These are phyloP conservation scores for Brenthis ino DNA, from an alignment of 2,888 invertebrate genomes.

Conservation along the genomic window DNA sequence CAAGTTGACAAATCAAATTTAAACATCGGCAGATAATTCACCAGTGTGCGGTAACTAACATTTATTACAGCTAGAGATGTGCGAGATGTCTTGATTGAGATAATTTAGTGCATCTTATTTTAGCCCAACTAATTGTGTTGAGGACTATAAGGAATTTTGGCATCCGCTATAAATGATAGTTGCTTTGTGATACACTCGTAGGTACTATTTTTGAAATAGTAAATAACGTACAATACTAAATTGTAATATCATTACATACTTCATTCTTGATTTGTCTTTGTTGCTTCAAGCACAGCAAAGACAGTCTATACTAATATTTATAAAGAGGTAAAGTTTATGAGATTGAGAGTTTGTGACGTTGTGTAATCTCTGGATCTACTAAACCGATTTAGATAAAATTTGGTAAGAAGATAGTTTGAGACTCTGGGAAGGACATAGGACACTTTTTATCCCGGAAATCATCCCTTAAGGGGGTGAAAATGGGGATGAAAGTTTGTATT, in stretches of 20 bases:
- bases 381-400: no score
- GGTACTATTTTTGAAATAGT: conserved; percentile 7
- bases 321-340: no score
- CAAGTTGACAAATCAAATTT: conserved; percentile 20
- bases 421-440: no score
- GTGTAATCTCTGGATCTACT: no score
- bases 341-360: no score
- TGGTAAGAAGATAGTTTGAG: no score
- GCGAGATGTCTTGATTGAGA: conserved; percentile 57
- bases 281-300: no score
- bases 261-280: neutral
- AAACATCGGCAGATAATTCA: conserved; percentile 18
- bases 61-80: conserved; percentile 42
- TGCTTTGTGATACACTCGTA: conserved; percentile 13
- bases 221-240: neutral
- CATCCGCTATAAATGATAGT: conserved; percentile 38
- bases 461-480: no score
- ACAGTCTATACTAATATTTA: no score
- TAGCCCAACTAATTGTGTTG: conserved; percentile 69
- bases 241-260: neutral
- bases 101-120: conserved; percentile 70
- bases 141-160: conserved; percentile 49
- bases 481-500: no score
- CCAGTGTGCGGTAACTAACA: conserved; percentile 14
- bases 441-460: no score